Evolutionary conservation across 2,113 vertebrate genomes (phyloP), one percentile per base, ranked within the genome.

Genomic region (Amblyopsis rosae): DNA sequence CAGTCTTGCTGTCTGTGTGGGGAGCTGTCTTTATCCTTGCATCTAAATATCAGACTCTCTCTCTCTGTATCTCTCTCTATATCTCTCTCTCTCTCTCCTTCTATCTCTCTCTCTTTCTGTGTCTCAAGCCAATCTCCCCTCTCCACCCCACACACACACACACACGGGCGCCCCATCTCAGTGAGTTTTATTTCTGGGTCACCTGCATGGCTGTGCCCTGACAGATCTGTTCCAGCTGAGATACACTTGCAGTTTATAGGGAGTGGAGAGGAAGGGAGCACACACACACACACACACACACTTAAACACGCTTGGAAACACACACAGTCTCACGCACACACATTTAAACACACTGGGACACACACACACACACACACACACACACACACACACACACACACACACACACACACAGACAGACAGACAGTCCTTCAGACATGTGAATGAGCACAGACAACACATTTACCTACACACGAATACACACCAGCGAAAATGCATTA

Each of bases 21-120:
- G 83, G 65, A 57, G 73, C 56, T 74, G 63, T 87, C 79, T 76
- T 83, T 82, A 83, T 86, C 79, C 70, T 84, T 73, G 57, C 82
- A 87, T 90, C 87, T 87, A 87, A 81, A 88, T 88, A 87, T 85
- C 86, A 83, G 73, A 65, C 74, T 82, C 48, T 63, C 12, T 72
- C 35, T 73, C 54, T 71, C 64, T 64, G 0, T 0, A 2, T 72
- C 35, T 73, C 54, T 71, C 64, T 64, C 3, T 0, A 2, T 26
- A 26, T 26, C 26, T 26, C 26, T 26, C 26, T 26, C 26, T 26
- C 19, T 26, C 26, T 26, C 26, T 26, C 26, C 3, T 2, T 26
- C 19, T 26, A 1, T 26, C 26, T 26, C 26, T 26, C 2, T 19
- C 19, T 19, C 1, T 19, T 1, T 26, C 26, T 26, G 26, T 26